Percentiles rank a stretch among this genome's conserved stretches.
phyloP scores from a whole-genome alignment of 2,113 vertebrate species.

The Heptranchias perlo region DNA sequence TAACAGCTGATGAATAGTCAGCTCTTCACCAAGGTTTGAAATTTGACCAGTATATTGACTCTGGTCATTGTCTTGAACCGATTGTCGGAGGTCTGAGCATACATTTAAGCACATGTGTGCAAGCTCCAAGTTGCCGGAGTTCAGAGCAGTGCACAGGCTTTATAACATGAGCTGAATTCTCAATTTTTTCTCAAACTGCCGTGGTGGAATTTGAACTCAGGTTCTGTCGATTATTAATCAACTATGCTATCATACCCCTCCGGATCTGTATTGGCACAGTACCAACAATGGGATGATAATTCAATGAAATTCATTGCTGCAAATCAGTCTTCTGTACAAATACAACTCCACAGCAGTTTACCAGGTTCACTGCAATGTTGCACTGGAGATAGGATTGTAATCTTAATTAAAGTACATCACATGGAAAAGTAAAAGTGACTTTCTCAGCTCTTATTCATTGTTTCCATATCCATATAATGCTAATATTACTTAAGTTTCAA shows the following conservation, averaged over 20 bases:
- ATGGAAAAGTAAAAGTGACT: not conserved
- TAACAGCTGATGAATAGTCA: not conserved
- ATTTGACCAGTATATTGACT: not conserved
- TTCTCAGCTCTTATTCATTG: not conserved
- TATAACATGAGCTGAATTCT: not conserved
- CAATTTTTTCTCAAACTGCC: not conserved
- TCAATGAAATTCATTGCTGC: not conserved
- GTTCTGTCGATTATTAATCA: not conserved
- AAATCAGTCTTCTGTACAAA: not conserved
- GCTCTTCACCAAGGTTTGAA: not conserved
- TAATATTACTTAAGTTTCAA: not conserved
- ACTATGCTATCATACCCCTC: not conserved
- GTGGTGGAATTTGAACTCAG: not conserved
- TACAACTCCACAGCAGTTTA: not conserved
- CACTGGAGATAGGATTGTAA: not conserved
- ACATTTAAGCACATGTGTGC: not conserved
- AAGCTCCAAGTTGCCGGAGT: not conserved
- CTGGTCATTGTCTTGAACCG: not conserved
- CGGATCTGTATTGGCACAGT: not conserved
- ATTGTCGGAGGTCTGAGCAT: not conserved
- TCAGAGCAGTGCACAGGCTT: not conserved
- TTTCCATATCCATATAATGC: not conserved
- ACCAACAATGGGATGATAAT: not conserved
- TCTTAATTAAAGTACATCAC: not conserved
- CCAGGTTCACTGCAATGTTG: not conserved